Percentiles rank a stretch among this genome's conserved stretches.
These are phyloP conservation scores for Cataglyphis altisquamis DNA, from an alignment of 2,888 invertebrate genomes.

Conservation along the genomic window DNA sequence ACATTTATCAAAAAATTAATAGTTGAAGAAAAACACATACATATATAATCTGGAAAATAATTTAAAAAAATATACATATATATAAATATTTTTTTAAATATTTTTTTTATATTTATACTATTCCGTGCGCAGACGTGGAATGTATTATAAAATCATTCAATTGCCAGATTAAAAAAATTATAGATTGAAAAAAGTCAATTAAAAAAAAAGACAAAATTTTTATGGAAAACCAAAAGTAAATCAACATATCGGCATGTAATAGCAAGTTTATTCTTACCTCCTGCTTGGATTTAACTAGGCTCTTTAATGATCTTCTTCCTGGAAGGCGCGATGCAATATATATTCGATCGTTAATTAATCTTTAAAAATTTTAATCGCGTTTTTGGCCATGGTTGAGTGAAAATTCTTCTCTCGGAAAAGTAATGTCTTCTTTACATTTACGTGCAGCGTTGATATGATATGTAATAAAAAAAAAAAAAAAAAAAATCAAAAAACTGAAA, in stretches of 20 bases:
- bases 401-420: constrained; percentile 6
- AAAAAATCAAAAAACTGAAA: background rate
- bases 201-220: constrained; percentile 8
- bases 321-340: constrained; percentile 52
- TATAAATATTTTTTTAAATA: background rate
- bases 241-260: constrained; percentile 22
- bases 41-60: background rate
- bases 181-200: background rate
- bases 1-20: background rate
- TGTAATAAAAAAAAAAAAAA: constrained; percentile 1
- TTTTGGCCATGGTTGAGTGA: constrained; percentile 40
- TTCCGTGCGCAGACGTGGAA: background rate
- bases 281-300: constrained; percentile 60
- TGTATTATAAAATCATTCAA: constrained; percentile 9
- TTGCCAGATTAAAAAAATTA: background rate
- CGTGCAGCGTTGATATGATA: constrained; percentile 3
- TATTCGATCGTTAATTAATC: constrained; percentile 15
- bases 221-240: constrained; percentile 1
- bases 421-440: background rate
- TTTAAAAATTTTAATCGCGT: background rate
- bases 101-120: background rate
- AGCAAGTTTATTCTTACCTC: constrained; percentile 71
- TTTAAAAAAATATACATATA: background rate
- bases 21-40: background rate
- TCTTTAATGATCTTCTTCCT: constrained; percentile 70